Evolutionary conservation across 2,888 invertebrate genomes (phyloP).

Genomic region (Saturnia japonica): DNA sequence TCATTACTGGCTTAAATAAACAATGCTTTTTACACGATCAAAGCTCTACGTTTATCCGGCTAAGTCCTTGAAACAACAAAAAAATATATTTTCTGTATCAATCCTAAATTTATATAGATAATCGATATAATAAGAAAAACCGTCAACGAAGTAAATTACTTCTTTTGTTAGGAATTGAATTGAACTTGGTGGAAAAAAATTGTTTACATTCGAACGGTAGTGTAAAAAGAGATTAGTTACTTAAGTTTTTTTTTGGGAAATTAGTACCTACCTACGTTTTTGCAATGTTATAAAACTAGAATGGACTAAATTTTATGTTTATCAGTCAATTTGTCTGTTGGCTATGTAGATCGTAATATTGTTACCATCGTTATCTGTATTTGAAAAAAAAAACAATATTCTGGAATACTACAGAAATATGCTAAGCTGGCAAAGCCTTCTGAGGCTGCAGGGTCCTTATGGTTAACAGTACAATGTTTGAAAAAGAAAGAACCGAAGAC

Average conservation of each 20-base stretch:
- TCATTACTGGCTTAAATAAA: no score
- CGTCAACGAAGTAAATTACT: slow-evolving; percentile 9
- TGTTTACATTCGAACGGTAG: slow-evolving; percentile 10
- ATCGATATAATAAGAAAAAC: background rate
- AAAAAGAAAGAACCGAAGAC: no score
- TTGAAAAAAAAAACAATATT: no score
- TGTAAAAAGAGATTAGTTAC: slow-evolving; percentile 15
- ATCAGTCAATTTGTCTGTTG: background rate
- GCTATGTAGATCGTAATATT: background rate
- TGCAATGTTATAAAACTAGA: background rate
- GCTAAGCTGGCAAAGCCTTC: no score
- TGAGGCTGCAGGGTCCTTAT: no score
- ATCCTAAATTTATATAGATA: slow-evolving; percentile 8
- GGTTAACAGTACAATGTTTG: no score
- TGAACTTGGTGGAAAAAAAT: slow-evolving; percentile 2
- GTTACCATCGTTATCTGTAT: no score
- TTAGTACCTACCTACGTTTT: slow-evolving; percentile 12
- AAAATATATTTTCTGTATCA: background rate
- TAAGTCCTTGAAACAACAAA: background rate
- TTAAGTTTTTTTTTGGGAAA: slow-evolving; percentile 11
- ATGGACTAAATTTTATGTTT: background rate
- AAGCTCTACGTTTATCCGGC: background rate
- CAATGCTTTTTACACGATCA: background rate
- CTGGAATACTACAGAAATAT: no score
- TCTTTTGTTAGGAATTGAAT: slow-evolving; percentile 8